phyloP scores from a whole-genome alignment of 2,113 vertebrate genomes.

The Plectropomus leopardus region DNA sequence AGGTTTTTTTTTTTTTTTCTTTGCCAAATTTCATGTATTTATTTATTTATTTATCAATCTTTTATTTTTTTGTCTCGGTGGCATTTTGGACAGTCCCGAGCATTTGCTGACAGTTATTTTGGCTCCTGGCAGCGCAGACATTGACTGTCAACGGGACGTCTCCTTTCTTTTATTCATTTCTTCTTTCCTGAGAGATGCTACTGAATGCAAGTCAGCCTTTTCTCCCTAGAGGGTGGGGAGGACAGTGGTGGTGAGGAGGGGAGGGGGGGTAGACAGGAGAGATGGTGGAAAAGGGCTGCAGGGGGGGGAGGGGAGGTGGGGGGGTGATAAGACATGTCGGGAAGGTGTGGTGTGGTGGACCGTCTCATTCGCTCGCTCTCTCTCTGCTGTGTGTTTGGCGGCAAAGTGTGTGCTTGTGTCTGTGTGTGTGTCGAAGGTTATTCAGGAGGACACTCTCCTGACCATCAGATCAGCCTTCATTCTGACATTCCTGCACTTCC shows the following conservation, averaged over 20 bases:
- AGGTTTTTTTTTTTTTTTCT: constrained; percentile 18
- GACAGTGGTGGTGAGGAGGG: constrained; percentile 14
- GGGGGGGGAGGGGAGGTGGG: constrained; percentile 2
- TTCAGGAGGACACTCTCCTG: constrained; percentile 72
- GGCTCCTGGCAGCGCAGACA: constrained; percentile 82
- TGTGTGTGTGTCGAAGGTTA: constrained; percentile 60
- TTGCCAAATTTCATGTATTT: constrained; percentile 56
- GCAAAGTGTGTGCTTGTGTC: constrained; percentile 32
- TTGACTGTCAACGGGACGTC: constrained; percentile 84
- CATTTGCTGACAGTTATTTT: constrained; percentile 84
- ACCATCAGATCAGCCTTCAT: constrained; percentile 74
- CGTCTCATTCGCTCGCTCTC: constrained; percentile 37
- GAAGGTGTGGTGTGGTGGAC: constrained; percentile 70
- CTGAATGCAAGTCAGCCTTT: constrained; percentile 84
- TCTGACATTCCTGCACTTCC: constrained; percentile 74
- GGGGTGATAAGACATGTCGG: constrained; percentile 68
- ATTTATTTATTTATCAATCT: constrained; percentile 54
- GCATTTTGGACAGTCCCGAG: constrained; percentile 81
- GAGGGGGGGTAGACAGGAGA: constrained; percentile 48
- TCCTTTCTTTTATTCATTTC: constrained; percentile 87
- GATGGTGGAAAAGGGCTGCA: constrained; percentile 62
- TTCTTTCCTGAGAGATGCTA: constrained; percentile 79
- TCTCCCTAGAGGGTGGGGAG: constrained; percentile 76
- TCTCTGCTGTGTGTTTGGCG: constrained; percentile 61
- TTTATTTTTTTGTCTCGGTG: constrained; percentile 63